Conservation (phyloP, 37 sponge, comb jelly and placozoan genomes). For the Haliclona indistincta region DNA sequence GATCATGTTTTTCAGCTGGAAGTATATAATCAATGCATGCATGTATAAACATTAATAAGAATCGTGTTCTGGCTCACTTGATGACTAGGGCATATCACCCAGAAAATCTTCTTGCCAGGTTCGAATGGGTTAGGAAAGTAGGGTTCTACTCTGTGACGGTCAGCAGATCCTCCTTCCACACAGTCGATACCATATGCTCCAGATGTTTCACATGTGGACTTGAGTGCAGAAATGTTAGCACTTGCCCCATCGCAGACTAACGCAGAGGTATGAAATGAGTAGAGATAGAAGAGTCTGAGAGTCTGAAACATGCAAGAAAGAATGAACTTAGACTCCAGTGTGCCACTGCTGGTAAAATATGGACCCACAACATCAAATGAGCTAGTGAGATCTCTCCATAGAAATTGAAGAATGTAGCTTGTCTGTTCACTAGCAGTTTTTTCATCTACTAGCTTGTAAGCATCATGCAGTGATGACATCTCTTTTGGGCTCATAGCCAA, state of each 20-base stretch:
- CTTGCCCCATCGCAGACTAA: conserved; percentile 30
- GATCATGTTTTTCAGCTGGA: conserved; percentile 26
- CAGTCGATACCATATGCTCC: conserved; percentile 6
- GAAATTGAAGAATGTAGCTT: conserved; percentile 18
- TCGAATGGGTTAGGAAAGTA: conserved; percentile 6
- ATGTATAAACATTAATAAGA: not conserved
- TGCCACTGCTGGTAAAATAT: conserved; percentile 17
- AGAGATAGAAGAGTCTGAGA: not conserved
- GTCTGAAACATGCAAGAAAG: not conserved
- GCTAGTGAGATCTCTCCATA: conserved; percentile 15
- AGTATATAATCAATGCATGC: not conserved
- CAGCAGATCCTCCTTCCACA: too few relatives aligned
- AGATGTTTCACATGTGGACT: not conserved
- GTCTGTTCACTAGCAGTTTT: conserved; percentile 4
- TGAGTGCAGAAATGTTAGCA: conserved; percentile 7
- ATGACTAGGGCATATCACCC: conserved; percentile 11
- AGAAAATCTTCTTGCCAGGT: not conserved
- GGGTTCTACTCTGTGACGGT: not conserved
- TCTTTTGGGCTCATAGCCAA: conserved; percentile 26
- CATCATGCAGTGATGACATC: conserved; percentile 12
- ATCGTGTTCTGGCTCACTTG: not conserved
- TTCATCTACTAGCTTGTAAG: conserved; percentile 9
- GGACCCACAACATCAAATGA: conserved; percentile 27
- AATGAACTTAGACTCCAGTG: conserved; percentile 6
- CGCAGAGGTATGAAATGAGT: not conserved